A percentile compares a stretch with the other conserved stretches of the same genome.
phyloP scores from a whole-genome alignment of 2,797 vertebrate genomes.

The Pterois miles region DNA sequence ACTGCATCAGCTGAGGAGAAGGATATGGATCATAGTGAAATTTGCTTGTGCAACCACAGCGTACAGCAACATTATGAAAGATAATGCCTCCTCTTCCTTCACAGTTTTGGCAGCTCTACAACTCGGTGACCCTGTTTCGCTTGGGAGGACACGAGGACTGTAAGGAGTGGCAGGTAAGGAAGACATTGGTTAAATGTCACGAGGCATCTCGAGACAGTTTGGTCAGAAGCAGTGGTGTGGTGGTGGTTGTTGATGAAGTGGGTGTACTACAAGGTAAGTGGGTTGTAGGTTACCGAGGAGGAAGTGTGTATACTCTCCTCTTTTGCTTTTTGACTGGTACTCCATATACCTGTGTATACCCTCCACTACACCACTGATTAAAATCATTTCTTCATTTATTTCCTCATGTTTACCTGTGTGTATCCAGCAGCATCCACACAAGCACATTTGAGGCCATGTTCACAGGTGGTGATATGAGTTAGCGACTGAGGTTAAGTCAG shows the following conservation, averaged over 20 bases:
- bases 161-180: constrained; percentile 96
- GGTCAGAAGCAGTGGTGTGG: neutral
- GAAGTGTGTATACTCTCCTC: too few species aligned
- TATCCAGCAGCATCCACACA: neutral
- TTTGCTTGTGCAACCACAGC: neutral
- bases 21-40: neutral
- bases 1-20: neutral
- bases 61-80: constrained; percentile 15
- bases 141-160: constrained; percentile 91
- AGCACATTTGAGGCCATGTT: neutral
- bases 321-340: too few species aligned
- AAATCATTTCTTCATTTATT: too few species aligned
- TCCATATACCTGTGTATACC: too few species aligned
- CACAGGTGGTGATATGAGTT: too few species aligned
- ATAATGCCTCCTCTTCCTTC: constrained; percentile 21
- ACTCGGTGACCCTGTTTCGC: constrained; percentile 91
- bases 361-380: neutral
- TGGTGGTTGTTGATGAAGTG: too few species aligned
- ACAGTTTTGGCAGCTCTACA: constrained; percentile 99
- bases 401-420: too few species aligned
- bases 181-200: neutral
- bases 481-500: neutral
- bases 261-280: too few species aligned
- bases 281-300: too few species aligned
- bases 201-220: neutral